Evolutionary conservation across 1,140 invertebrate genomes (phyloP).

Genomic region (Laupala kohalensis): DNA sequence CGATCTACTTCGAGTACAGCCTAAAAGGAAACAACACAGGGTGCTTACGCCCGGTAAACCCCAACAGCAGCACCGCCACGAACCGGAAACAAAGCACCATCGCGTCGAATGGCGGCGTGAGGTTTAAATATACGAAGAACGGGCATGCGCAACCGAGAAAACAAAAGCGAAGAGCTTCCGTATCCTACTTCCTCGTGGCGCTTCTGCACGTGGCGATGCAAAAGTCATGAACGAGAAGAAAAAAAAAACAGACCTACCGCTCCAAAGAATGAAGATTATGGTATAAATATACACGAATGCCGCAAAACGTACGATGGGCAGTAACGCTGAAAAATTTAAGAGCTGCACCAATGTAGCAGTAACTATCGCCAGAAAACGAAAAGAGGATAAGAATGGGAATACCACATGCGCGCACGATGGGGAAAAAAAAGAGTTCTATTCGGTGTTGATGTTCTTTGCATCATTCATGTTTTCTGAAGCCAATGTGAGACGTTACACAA

Average conservation of each 20-base stretch:
- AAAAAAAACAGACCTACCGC: background rate
- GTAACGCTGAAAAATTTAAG: background rate
- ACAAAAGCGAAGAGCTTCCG: too few relatives aligned
- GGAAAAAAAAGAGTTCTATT: too few relatives aligned
- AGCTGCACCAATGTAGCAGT: background rate
- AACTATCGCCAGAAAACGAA: background rate
- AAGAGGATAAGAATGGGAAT: too few relatives aligned
- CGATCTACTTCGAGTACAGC: too few relatives aligned
- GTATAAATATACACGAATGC: background rate
- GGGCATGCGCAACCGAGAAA: background rate
- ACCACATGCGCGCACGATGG: too few relatives aligned
- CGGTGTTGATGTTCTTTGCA: too few relatives aligned
- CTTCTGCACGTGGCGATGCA: background rate
- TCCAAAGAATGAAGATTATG: background rate
- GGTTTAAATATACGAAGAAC: background rate
- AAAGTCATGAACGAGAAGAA: background rate
- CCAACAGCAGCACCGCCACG: background rate
- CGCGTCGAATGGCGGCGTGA: background rate
- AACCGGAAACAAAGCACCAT: background rate
- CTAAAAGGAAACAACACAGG: too few relatives aligned
- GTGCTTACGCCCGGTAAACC: too few relatives aligned
- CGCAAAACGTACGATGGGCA: background rate
- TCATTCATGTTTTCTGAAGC: too few relatives aligned
- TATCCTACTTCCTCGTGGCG: background rate
- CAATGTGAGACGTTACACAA: too few relatives aligned